Evolutionary conservation across 2,113 vertebrate species (phyloP), one percentile per base, ranked within the genome.

Genomic region (Tauraco erythrolophus): DNA sequence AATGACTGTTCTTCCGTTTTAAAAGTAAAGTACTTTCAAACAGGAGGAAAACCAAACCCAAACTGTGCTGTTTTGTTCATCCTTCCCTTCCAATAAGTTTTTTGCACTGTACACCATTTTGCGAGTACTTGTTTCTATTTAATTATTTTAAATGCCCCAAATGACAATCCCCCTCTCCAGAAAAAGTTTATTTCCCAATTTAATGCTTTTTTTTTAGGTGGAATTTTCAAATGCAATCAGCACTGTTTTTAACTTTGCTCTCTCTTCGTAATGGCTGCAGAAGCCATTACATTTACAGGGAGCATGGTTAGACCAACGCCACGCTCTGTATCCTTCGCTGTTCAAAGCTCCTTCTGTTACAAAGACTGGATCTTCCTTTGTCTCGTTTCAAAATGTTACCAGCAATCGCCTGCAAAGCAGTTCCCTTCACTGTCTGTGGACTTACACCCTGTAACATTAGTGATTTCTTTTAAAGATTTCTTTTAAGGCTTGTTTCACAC

Each of bases 21-120:
- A 87, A 92, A 54, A 92, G 72, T 57, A 95, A 93, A 96, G 84
- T 25, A 80, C 78, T 96, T 92, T 85, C 56, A 84, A 90, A 83
- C 35, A 56, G 31, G 57, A 85, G 31, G 57, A 84, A 85, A 70
- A 56, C 31, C 41, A 64, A 72, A 65, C 11, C 17, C 56, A 80
- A 89, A 71, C 2, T 1, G 25, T 23, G 62, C 51, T 72, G 33
- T 48, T 93, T 78, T n/a, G 18, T 75, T 86, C 4, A 1, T 76
- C 57, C 61, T 88, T 74, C 57, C 23, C 80, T 93, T 79, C 25
- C 53, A 68, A 54, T 10, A 35, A 87, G 46, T 22, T 91, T 77
- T 71, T 65, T 89, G 79, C 31, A 53, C 35, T 39, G 22, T 3
- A 61, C 6, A 23, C 74, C 51, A 39, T 95, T 95, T 65, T 45